Base-by-base conservation (phyloP, 1,140 invertebrate species). In the Euura lappo region DNA sequence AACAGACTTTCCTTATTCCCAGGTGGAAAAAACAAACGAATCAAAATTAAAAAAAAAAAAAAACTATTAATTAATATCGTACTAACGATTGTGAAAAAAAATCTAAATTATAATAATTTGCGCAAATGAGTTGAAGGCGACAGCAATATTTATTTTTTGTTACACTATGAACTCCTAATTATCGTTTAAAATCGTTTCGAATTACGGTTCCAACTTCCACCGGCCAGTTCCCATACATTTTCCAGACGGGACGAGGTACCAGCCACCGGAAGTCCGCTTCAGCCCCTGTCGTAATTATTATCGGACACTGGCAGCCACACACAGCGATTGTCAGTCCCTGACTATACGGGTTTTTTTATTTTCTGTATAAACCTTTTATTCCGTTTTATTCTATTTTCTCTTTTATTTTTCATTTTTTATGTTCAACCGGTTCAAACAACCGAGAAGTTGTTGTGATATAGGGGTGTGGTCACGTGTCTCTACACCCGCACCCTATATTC, bases 211-310 rank as follows among this genome's bases (percentile, higher is more conserved):
- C 51, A 28, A 28, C 28, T 28, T 28, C 28, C 28, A 28, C 28
- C 28, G 8, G 51, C 13, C 51, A n/a, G 51, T 60, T 60, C 51
- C 51, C 51, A 60, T n/a, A 60, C 28, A 28, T 28, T 60, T 60
- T 60, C 6, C 51, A 60, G 51, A 60, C 51, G 6, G 51, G 13
- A 11, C 8, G 51, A 60, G 8, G 51, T n/a, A 60, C 10, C 51
- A n/a, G 51, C 10, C 0, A 60, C 51, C 51, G 51, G 51, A 60
- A 60, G 51, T 60, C 6, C 51, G 51, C 51, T 60, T 60, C 51
- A 60, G 51, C 51, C 51, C 51, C 51, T 60, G 51, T 60, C 10
- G 51, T 60, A 60, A 60, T 60, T 60, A 60, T 60, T n/a, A 60
- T 60, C 51, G 51, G 6, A 60, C 51, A 60, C 51, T 1, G 28